Base-by-base conservation (phyloP, 1,140 invertebrate genomes). In the Halesus radiatus region DNA sequence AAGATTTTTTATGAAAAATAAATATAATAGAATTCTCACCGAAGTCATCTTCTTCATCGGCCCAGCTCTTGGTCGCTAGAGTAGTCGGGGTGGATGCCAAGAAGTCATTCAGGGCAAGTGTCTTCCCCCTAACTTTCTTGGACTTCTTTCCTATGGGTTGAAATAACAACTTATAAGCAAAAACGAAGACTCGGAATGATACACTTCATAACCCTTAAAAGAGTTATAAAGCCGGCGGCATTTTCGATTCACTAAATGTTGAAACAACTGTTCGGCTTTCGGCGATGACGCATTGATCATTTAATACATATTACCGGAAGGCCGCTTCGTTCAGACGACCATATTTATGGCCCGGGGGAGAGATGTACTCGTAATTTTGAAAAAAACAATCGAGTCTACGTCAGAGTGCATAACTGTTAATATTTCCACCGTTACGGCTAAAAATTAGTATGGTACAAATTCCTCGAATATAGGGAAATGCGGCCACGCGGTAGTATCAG, bases 401-500 rank as follows among this genome's bases (percentile, higher is more conserved):
- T 72, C 45, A 52, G 15, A 72, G 26, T 52, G 29, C 13, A 18
- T 26, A 64, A 50, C 58, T 45, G 74, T 32, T 54, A 52, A 78
- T 53, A 56, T 32, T 6, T 68, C 15, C 6, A 54, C 76, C 13
- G 37, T 68, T 78, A 50, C 20, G 5, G 5, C 20, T 1, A 64
- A 10, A 76, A 32, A 66, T 54, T n/a, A 8, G 23, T 66, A 1
- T 18, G 10, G 15, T 29, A 29, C 70, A 80, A 79, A 83, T 79
- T 84, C 85, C 66, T 80, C 29, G 84, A 85, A 86, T 85, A 86
- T 86, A 86, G 73, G 86, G 84, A 89, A 87, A 88, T 87, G 87
- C 87, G 88, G 88, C 88, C 88, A 89, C 88, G 88, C 88, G 88
- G 88, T 89, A 89, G 87, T 87, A 86, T 86, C 88, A 88, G 88